Percentiles rank a stretch among this genome's conserved stretches.
Evolutionary conservation across 2,888 invertebrate genomes (phyloP).

Genomic region (Eupeodes luniger): DNA sequence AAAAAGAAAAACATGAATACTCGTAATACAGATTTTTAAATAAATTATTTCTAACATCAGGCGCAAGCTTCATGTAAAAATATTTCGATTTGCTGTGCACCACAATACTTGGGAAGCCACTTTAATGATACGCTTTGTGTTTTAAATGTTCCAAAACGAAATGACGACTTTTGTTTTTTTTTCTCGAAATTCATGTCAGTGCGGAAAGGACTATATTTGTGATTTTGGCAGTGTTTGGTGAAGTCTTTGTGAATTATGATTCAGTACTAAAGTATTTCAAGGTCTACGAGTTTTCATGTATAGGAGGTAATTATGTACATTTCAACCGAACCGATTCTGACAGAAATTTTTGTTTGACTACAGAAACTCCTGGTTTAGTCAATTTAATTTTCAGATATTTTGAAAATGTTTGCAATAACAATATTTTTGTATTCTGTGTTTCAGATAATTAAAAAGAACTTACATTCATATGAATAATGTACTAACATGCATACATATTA

Average conservation of each 20-base stretch:
- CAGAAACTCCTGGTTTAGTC: too few species aligned
- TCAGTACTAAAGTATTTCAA: not conserved
- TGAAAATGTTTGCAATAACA: too few species aligned
- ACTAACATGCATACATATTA: too few species aligned
- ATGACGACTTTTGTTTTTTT: slow-evolving; percentile 25
- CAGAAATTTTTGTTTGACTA: too few species aligned
- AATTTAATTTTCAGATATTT: too few species aligned
- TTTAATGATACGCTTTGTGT: slow-evolving; percentile 30
- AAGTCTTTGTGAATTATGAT: not conserved
- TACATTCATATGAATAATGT: too few species aligned
- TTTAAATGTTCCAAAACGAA: slow-evolving; percentile 49
- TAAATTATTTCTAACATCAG: slow-evolving; percentile 60
- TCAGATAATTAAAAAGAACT: too few species aligned
- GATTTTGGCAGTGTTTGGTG: not conserved
- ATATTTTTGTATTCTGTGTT: too few species aligned
- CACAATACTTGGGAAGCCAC: not conserved
- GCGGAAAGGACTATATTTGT: not conserved
- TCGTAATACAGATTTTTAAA: slow-evolving; percentile 42
- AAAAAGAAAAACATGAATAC: slow-evolving; percentile 5
- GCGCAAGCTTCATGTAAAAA: slow-evolving; percentile 44
- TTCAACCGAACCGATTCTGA: too few species aligned
- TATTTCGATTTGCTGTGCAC: slow-evolving; percentile 45
- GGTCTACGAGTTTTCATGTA: not conserved
- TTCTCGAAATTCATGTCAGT: not conserved
- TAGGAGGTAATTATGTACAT: too few species aligned